These are phyloP conservation scores for Limenitis camilla DNA, from an alignment of 2,888 invertebrate genomes.

Conservation along the genomic window DNA sequence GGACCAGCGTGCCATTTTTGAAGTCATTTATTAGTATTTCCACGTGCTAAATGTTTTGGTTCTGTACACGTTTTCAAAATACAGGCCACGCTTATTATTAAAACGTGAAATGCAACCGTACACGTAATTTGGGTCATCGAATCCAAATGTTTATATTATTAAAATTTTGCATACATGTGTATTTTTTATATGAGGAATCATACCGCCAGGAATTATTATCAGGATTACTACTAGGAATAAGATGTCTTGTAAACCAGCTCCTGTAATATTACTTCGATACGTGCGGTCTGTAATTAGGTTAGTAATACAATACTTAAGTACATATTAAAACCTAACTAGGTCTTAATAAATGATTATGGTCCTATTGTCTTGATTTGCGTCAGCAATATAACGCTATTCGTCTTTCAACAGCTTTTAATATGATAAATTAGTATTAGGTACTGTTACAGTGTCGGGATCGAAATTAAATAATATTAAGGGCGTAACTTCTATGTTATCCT, in stretches of 20 bases:
- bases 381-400: conserved; percentile 16
- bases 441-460: no score
- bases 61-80: conserved; percentile 10
- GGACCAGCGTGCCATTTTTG: background rate
- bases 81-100: background rate
- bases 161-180: no score
- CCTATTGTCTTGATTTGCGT: conserved; percentile 26
- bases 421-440: no score
- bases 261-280: no score
- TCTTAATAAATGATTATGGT: background rate
- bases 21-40: background rate
- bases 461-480: no score
- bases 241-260: no score
- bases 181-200: no score
- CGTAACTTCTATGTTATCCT: no score
- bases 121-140: conserved; percentile 6
- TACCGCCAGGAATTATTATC: no score
- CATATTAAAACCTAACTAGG: background rate
- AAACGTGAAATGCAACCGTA: background rate
- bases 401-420: conserved; percentile 14
- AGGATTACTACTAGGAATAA: no score
- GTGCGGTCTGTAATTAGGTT: background rate
- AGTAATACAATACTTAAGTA: background rate
- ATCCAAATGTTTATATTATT: conserved; percentile 4
- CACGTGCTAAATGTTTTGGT: conserved; percentile 13